phyloP scores from a whole-genome alignment of 1,140 invertebrate species.

The Anastrepha ludens region DNA sequence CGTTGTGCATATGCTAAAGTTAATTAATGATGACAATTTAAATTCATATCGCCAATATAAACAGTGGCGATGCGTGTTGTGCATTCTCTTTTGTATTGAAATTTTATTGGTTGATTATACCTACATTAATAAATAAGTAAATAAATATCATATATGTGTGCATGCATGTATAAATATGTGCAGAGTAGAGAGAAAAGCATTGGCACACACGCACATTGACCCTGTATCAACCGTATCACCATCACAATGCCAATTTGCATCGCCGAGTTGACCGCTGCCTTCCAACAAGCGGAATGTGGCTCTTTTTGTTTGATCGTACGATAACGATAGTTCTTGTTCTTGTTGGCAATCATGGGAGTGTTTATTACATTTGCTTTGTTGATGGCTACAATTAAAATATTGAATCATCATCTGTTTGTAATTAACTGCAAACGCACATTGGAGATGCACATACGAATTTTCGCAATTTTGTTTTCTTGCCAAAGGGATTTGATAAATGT shows the following conservation, averaged over 20 bases:
- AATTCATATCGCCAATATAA: conserved; percentile 18
- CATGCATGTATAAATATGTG: neutral
- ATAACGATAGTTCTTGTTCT: neutral
- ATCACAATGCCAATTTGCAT: conserved; percentile 16
- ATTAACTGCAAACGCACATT: neutral
- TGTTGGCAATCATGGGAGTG: neutral
- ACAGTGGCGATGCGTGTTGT: neutral
- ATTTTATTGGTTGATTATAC: conserved; percentile 17
- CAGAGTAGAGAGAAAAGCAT: neutral
- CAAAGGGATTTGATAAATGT: too few species aligned
- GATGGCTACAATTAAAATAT: conserved; percentile 33
- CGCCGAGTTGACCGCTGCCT: neutral
- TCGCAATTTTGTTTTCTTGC: too few species aligned
- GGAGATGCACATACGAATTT: too few species aligned
- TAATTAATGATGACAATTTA: conserved; percentile 51
- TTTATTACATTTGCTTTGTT: neutral
- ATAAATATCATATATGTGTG: neutral
- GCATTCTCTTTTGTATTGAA: conserved; percentile 8
- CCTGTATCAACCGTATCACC: neutral
- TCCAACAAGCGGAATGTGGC: neutral
- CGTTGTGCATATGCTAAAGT: conserved; percentile 30
- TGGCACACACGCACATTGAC: neutral
- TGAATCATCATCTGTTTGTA: neutral
- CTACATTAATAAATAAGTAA: conserved; percentile 7
- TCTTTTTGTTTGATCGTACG: neutral